Conservation (phyloP, 2,797 vertebrate genomes). For the Anomalospiza imberbis region DNA sequence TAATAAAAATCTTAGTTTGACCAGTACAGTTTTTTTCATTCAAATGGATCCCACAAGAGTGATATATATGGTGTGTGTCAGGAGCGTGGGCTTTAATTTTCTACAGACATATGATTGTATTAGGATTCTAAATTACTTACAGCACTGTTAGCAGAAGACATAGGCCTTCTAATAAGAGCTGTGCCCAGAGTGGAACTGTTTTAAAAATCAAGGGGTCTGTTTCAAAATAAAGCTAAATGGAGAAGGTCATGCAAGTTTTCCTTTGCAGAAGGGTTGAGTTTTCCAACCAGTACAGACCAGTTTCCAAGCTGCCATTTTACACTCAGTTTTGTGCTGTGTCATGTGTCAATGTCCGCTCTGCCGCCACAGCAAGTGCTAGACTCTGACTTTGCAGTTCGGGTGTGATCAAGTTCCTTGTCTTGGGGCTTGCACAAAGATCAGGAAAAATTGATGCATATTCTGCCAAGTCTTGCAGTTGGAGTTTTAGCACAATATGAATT, state of each 20-base stretch:
- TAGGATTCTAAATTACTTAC: slow-evolving; percentile 28
- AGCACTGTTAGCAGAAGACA: not conserved
- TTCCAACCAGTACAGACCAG: not conserved
- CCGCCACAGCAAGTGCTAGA: not conserved
- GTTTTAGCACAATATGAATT: not conserved
- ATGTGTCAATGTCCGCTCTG: accelerated
- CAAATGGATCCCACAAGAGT: not conserved
- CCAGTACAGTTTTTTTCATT: slow-evolving; percentile 1
- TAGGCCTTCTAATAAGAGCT: not conserved
- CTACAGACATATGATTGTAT: not conserved
- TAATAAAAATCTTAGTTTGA: slow-evolving; percentile 15
- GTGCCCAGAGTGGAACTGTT: not conserved
- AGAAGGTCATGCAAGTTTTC: not conserved
- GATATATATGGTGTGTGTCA: not conserved
- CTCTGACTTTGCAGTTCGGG: not conserved
- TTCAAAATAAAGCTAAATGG: not conserved
- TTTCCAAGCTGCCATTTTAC: not conserved
- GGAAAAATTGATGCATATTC: not conserved
- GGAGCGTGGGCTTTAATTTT: not conserved
- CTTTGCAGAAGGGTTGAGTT: not conserved
- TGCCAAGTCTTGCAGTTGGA: not conserved
- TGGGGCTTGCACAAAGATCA: not conserved
- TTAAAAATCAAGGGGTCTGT: not conserved
- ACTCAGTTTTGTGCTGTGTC: not conserved
- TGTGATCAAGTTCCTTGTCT: not conserved